phyloP scores from a whole-genome alignment of 2,113 vertebrate species.

The Lamprologus tigripictilis region DNA sequence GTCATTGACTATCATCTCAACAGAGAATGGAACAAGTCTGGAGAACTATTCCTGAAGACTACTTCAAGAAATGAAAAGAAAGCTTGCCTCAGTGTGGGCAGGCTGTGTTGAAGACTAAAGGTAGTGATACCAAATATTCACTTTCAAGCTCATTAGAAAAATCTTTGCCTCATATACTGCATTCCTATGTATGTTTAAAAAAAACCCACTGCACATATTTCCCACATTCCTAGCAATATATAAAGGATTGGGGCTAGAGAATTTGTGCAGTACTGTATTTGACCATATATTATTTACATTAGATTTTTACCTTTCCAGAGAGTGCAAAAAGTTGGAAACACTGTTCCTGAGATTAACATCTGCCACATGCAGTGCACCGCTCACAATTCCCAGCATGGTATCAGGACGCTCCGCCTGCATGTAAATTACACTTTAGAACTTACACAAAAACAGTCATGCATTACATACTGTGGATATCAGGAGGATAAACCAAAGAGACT shows the following conservation, averaged over 20 bases:
- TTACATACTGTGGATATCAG: background rate
- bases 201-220: background rate
- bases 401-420: conserved; percentile 91
- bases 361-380: conserved; percentile 92
- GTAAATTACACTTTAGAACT: background rate
- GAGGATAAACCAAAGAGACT: background rate
- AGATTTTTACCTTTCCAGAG: conserved; percentile 84
- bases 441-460: background rate
- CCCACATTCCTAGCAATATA: background rate
- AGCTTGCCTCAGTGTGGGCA: background rate
- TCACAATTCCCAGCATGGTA: conserved; percentile 94
- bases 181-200: background rate
- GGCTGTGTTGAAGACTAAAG: background rate
- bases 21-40: background rate
- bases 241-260: background rate
- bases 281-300: background rate
- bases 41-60: background rate
- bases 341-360: conserved; percentile 91
- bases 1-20: background rate
- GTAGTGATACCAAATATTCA: background rate
- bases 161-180: background rate
- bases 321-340: conserved; percentile 96
- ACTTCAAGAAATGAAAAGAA: background rate
- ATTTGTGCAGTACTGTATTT: background rate
- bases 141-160: background rate